Conservation (phyloP, 1,140 invertebrate species). For the Drosophila mayri region DNA sequence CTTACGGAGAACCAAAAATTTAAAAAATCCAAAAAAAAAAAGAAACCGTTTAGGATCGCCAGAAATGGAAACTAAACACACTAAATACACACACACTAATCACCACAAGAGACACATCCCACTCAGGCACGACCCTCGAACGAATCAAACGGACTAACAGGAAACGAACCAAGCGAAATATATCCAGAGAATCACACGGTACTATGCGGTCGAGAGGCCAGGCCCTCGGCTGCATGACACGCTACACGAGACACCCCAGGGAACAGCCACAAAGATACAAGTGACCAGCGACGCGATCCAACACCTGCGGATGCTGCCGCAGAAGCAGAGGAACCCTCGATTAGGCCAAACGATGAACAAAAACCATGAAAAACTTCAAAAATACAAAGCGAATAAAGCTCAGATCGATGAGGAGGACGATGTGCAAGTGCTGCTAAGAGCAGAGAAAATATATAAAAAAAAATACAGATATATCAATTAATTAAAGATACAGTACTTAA, state of each 20-base stretch:
- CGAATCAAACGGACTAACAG: conserved; percentile 64
- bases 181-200: conserved; percentile 29
- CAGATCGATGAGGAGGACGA: conserved; percentile 21
- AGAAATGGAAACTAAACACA: conserved; percentile 5
- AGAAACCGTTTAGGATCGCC: conserved; percentile 10
- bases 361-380: conserved; percentile 35
- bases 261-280: conserved; percentile 70
- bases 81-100: conserved; percentile 4
- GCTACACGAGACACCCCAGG: conserved; percentile 56
- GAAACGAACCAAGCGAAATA: conserved; percentile 28
- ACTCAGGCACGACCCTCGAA: conserved; percentile 74
- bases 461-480: conserved; percentile 14
- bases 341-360: conserved; percentile 40
- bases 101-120: conserved; percentile 24
- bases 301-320: conserved; percentile 1
- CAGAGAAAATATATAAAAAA: conserved; percentile 58
- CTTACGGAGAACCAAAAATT: conserved; percentile 9
- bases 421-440: conserved; percentile 46
- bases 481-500: conserved; percentile 54
- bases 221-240: conserved; percentile 32
- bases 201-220: conserved; percentile 16
- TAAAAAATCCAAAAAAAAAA: conserved; percentile 24
- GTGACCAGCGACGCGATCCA: conserved; percentile 35
- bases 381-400: conserved; percentile 26
- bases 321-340: conserved; percentile 26